Conservation (phyloP, 2,797 vertebrate species). For the Sebastes paucispinis region DNA sequence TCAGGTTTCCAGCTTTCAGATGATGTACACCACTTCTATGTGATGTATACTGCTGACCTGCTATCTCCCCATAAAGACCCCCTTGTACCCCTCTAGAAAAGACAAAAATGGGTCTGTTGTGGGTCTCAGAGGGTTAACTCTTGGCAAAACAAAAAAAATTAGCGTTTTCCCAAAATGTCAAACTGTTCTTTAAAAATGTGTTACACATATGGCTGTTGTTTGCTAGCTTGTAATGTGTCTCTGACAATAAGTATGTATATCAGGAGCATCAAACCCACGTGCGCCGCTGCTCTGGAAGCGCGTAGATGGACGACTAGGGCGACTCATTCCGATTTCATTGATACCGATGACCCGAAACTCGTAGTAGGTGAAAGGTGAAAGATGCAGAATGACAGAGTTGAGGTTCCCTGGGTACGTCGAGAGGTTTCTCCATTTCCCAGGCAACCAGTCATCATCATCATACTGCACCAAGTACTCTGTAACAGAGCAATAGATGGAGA, state of each 20-base stretch:
- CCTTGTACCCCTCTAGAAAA: too few relatives aligned
- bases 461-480: conserved; percentile 93
- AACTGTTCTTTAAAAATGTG: background rate
- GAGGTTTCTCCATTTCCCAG: conserved; percentile 92
- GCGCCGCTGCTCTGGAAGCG: conserved; percentile 94
- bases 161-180: background rate
- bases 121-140: too few relatives aligned
- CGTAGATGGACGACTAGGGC: conserved; percentile 88
- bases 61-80: too few relatives aligned
- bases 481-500: background rate
- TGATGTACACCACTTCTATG: too few relatives aligned
- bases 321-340: conserved; percentile 92
- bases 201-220: background rate
- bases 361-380: conserved; percentile 93
- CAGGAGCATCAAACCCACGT: conserved; percentile 80
- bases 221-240: background rate
- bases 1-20: too few relatives aligned
- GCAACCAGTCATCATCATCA: conserved; percentile 92
- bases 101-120: too few relatives aligned
- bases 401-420: conserved; percentile 90
- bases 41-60: too few relatives aligned
- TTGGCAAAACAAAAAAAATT: background rate
- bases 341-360: conserved; percentile 92
- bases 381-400: conserved; percentile 90
- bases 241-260: background rate